Evolutionary conservation across 2,113 vertebrate species (phyloP), one percentile per base, ranked within the genome.

Genomic region (Calyptomena viridis): DNA sequence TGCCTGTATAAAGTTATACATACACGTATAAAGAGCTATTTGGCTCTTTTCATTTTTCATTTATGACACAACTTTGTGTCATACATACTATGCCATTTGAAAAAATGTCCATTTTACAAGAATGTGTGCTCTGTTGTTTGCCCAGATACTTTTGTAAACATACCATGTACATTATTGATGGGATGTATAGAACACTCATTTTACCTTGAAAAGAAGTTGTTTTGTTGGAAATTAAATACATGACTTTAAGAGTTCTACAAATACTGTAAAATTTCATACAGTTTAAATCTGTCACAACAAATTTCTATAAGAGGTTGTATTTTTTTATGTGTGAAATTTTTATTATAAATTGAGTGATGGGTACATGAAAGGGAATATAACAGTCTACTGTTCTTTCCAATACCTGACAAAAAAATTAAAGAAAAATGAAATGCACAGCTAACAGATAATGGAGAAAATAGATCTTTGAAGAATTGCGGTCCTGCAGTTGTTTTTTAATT

Each of bases 291-390:
- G 73, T 78, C 87, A 91, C 6, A 89, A 79, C 17, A 64, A 44
- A 56, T 87, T 92, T 91, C 44, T 87, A 8, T 75, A 60, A 84
- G 31, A 82, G 23, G 5, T 39, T 87, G 28, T 30, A 52, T 59
- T 76, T 93, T 90, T 91, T 87, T 6, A 94, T 50, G 6, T 76
- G 28, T 82, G 28, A 74, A 87, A 76, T 64, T 93, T 87, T 94
- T 84, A 80, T 94, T 76, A 82, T 79, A 63, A 87, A 77, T 74
- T 95, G 87, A 93, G 18, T 89, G 87, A 94, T 46, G 23, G 28
- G 31, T 85, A 76, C 53, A 42, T 73, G 66, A 93, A 95, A 89
- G 40, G 22, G 39, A 67, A 69, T 62, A 31, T 46, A 76, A 71
- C 3, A 68, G 1, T 64, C 22, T 72, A 64, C 24, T 44, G 39